A percentile compares a stretch with the other conserved stretches of the same genome.
phyloP scores from a whole-genome alignment of 2,113 vertebrate species.

The Spizaetus ornatus region DNA sequence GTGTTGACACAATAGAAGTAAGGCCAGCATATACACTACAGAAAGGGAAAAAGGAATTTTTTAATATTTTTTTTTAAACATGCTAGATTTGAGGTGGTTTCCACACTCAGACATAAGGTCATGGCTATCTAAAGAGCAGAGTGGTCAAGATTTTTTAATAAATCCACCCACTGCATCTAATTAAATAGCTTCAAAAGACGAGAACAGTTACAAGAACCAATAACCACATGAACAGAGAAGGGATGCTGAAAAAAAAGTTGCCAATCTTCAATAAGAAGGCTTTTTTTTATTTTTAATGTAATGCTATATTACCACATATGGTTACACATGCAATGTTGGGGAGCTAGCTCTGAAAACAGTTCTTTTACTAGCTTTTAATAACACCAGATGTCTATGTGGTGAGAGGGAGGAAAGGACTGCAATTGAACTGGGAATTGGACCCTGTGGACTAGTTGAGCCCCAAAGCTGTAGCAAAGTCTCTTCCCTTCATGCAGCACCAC shows the following conservation, averaged over 20 bases:
- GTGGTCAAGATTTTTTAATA: not conserved
- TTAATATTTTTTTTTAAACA: not conserved
- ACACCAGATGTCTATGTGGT: slow-evolving; percentile 52
- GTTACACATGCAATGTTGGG: not conserved
- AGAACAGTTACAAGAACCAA: not conserved
- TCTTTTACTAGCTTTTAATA: slow-evolving; percentile 63
- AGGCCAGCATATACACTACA: not conserved
- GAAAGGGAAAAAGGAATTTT: not conserved
- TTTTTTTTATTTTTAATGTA: slow-evolving; percentile 29
- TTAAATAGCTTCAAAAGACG: not conserved
- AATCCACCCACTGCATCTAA: not conserved
- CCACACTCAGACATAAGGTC: not conserved
- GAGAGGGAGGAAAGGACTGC: slow-evolving; percentile 15
- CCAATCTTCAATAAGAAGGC: not conserved
- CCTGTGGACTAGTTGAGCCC: slow-evolving; percentile 49
- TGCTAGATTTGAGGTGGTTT: not conserved
- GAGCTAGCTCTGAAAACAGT: slow-evolving; percentile 21
- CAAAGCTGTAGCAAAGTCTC: slow-evolving; percentile 15
- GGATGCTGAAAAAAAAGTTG: not conserved
- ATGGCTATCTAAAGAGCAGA: not conserved
- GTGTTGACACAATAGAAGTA: not conserved
- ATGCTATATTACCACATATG: slow-evolving; percentile 49
- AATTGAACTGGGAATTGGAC: slow-evolving; percentile 51
- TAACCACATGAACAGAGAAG: not conserved
- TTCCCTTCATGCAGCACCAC: slow-evolving; percentile 28